Evolutionary conservation across 2,113 vertebrate genomes (phyloP), one percentile per base, ranked within the genome.

Genomic region (Echinops telfairi): DNA sequence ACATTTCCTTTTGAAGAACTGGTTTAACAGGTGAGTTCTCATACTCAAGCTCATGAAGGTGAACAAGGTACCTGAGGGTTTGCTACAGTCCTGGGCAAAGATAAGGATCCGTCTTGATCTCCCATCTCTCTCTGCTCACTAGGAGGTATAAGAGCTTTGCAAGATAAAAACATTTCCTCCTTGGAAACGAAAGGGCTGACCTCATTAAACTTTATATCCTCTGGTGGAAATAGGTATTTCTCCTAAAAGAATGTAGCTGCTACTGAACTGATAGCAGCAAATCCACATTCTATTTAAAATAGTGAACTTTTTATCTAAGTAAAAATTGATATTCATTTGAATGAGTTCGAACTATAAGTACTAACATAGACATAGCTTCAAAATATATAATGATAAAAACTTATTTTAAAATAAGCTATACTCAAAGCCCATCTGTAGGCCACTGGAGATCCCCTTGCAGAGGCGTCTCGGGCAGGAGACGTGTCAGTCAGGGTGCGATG

Each of bases 281-380:
- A 62, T 43, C 77, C 11, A n/a, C 33, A 43, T 95, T 73, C 40
- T 25, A 40, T 88, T 85, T 90, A 66, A 93, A 92, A 75, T 25
- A 9, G 25, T 31, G 23, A 81, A 25, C 11, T 79, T 80, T 93
- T 86, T 80, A 7, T 53, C 31, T 47, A 87, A 84, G 31, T 57
- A 83, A 66, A 94, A 86, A 62, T 91, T 22, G 38, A 60, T 75
- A 57, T 23, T 76, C 27, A 36, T 43, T 86, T 53, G 36, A 78
- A 57, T 88, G 62, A 88, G 5, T 86, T 71, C 90, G 60, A 86
- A 10, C 17, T 83, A 0, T n/a, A n/a, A 85, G 17, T 38, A 29
- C 15, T 77, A 71, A 5, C 38, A 73, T 40, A 88, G 68, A 84
- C 68, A 29, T 80, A 93, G 23, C 38, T 77, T 5, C 6, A 86